Percentiles rank a stretch among this genome's conserved stretches.
Evolutionary conservation across 1,140 invertebrate species (phyloP).

Genomic region (Rhagoletis zephyria): DNA sequence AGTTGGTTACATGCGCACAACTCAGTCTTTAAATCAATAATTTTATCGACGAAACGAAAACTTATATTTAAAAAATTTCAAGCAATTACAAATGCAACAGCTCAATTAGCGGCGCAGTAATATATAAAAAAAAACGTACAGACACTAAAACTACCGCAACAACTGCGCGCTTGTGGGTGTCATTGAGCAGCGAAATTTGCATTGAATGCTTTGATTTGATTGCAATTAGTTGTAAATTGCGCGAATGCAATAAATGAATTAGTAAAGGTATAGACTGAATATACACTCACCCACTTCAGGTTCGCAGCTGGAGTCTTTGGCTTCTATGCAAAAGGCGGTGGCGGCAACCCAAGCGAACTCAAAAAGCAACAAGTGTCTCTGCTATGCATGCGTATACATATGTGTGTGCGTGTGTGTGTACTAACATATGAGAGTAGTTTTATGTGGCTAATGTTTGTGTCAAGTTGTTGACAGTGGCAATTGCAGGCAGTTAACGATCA

Average conservation of each 20-base stretch:
- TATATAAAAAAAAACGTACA: background rate
- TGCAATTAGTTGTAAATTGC: background rate
- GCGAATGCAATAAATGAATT: background rate
- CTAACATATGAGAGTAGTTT: background rate
- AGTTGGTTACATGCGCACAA: no score
- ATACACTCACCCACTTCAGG: background rate
- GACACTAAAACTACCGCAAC: background rate
- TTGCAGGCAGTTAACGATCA: constrained; percentile 46
- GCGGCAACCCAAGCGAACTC: background rate
- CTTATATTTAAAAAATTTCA: background rate
- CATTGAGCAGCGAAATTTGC: background rate
- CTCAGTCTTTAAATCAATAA: no score
- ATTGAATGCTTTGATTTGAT: constrained; percentile 25
- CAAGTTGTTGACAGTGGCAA: constrained; percentile 44
- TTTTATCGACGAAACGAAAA: no score
- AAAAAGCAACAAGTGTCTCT: constrained; percentile 14
- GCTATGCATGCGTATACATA: no score
- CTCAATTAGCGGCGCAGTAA: background rate
- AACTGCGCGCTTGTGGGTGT: background rate
- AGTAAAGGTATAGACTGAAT: background rate
- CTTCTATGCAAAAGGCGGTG: constrained; percentile 14
- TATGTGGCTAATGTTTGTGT: constrained; percentile 32
- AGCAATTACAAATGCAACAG: background rate
- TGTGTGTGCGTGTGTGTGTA: background rate
- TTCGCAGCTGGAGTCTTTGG: constrained; percentile 32